Evolutionary conservation across 2,888 invertebrate species (phyloP), one percentile per base, ranked within the genome.

Genomic region (Spodoptera littoralis): DNA sequence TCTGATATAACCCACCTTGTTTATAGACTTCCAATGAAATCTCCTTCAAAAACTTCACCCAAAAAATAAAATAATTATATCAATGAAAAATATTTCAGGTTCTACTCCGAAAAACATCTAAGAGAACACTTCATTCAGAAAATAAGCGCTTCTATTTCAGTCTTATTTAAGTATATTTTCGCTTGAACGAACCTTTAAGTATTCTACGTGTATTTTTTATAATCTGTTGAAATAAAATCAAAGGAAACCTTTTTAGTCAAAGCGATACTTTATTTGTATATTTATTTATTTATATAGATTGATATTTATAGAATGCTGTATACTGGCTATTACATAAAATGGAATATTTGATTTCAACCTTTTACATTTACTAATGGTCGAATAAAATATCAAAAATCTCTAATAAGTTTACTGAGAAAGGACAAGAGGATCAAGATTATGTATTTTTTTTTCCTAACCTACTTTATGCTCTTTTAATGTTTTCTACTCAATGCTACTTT

Each of bases 161-260:
- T 41, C 8, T 3, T 0, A 1, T 59, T 58, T 47, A 48, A 56
- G 57, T 65, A 24, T 27, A 13, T 59, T 68, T 59, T 62, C 46
- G 57, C 50, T 58, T 50, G 49, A 1, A 11, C 4, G 4, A 24
- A n/a, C 51, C 24, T 62, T 45, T 13, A 5, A 36, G 18, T 46
- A 47, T 60, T 45, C 18, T 9, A 52, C 18, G 36, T n/a, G 11
- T 67, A 12, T 62, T 30, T 60, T 54, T 55, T 69, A 58, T 48
- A 53, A 59, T 62, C 45, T 22, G n/a, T 8, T 24, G 36, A 36
- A 24, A 65, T 57, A 45, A 54, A 56, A 73, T 61, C 49, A 65
- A 66, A 62, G 18, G n/a, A 13, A 50, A 51, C 13, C 47, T 46
- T 56, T 67, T 54, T 49, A 45, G 49, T 49, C 9, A 13, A 61